Evolutionary conservation across 1,140 invertebrate genomes (phyloP), one percentile per base, ranked within the genome.

Genomic region (Hylaeus anthracinus): DNA sequence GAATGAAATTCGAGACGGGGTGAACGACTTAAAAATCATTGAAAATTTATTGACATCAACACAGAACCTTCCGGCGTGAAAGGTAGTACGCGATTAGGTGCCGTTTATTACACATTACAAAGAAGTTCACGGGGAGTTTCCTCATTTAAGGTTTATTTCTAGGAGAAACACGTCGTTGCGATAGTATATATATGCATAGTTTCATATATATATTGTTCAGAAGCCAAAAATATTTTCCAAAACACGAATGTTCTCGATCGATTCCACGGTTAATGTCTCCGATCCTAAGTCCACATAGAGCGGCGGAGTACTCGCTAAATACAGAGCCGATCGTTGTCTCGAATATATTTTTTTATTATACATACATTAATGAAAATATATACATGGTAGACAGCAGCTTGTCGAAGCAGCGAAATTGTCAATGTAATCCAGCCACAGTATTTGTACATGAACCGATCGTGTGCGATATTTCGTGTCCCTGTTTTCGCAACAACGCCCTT

Each of bases 321-420:
- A 80, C 72, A 81, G 55, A 66, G 45, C 45, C 60, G 14, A 58
- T 53, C 14, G n/a, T 81, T 88, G 70, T 89, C 83, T 90, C 86
- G 90, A 91, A 91, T 91, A 90, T 91, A 91, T 48, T 79, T 87
- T 26, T 88, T 90, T 89, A 92, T 92, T 92, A 88, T 92, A 93
- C 91, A 93, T 92, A 93, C 91, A 93, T 92, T 93, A 91, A 92
- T 93, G 92, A 93, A 93, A 93, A 93, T 93, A 93, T 93, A 92
- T 93, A 93, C 92, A 93, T 92, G 92, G 90, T 92, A 93, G 89
- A 93, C 90, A 92, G 92, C 90, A 90, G 89, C 90, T 93, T 90
- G 87, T 92, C 86, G 90, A 93, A 92, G 90, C 92, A 90, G 91
- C 91, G 90, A 91, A 83, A 90, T 90, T 92, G 86, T 91, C 90